Base-by-base conservation (phyloP, 1,140 invertebrate genomes). In the Apolygus lucorum region DNA sequence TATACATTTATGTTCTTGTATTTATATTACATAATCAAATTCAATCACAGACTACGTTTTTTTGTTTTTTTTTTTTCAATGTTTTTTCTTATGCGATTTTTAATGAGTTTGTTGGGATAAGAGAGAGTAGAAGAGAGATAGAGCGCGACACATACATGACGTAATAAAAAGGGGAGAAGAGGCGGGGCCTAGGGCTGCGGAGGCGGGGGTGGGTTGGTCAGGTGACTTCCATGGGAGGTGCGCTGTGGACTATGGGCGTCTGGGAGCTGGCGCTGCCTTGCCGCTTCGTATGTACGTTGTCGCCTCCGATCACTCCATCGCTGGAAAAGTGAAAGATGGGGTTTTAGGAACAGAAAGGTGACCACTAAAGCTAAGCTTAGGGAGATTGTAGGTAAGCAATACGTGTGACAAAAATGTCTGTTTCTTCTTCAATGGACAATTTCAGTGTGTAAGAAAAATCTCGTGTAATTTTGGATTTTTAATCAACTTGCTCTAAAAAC, bases 221-320 rank as follows among this genome's bases (percentile, higher is more conserved):
- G 68, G 71, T 72, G 71, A 72, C 71, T 64, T 72, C 71, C 71
- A 72, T 72, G n/a, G 64, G 67, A 14, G 67, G 70, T 21, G 71
- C 63, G 52, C 17, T 66, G 64, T 72, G 69, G 49, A 70, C 49
- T 14, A 70, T 21, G 17, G 69, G 21, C 24, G 63, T 65, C 2
- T 28, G 27, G 1, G 28, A 22, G 2, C 49, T 11, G 28, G 34
- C 28, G 14, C 52, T 52, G 17, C 26, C 14, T 29, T 28, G 27
- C 21, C 69, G 64, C 52, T 70, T 70, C n/a, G n/a, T n/a, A 28
- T 70, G 69, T 17, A 70, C 65, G 13, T 65, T 59, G n/a, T 63
- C 52, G 49, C 69, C 65, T 26, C 21, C 42, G 21, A 27, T 28
- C 25, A 34, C 22, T 25, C 42, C 67, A 34, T 34, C 42, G 42